Evolutionary conservation across 2,888 invertebrate species (phyloP).

Genomic region (Meteorus colon): DNA sequence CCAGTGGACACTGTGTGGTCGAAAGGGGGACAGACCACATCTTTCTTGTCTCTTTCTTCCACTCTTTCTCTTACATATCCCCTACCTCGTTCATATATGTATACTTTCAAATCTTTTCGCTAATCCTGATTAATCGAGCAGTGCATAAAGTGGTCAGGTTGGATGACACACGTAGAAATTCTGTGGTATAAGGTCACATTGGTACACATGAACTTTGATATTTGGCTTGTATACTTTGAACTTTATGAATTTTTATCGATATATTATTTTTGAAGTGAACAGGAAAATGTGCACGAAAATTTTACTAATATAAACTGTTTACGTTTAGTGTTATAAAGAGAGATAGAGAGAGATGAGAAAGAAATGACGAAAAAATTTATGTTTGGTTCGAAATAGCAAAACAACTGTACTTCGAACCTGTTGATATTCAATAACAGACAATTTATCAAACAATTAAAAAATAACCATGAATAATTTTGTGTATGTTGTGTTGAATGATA

Average conservation of each 20-base stretch:
- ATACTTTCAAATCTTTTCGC: conserved; percentile 56
- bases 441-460: too few relatives aligned
- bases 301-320: too few relatives aligned
- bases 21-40: conserved; percentile 9
- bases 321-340: too few relatives aligned
- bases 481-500: too few relatives aligned
- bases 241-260: not conserved
- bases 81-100: not conserved
- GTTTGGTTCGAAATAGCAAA: too few relatives aligned
- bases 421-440: too few relatives aligned
- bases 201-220: not conserved
- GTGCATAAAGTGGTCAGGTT: not conserved
- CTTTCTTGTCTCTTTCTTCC: not conserved
- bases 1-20: conserved; percentile 25
- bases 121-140: conserved; percentile 69
- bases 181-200: not conserved
- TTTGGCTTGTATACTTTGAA: not conserved
- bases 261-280: not conserved
- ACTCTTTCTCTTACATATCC: not conserved
- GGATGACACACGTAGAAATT: not conserved
- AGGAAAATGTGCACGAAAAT: too few relatives aligned
- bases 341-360: too few relatives aligned
- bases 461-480: too few relatives aligned
- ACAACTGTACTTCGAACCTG: too few relatives aligned
- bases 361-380: too few relatives aligned